Evolutionary conservation across 2,888 invertebrate genomes (phyloP).

Genomic region (Trissonchulus sp.): DNA sequence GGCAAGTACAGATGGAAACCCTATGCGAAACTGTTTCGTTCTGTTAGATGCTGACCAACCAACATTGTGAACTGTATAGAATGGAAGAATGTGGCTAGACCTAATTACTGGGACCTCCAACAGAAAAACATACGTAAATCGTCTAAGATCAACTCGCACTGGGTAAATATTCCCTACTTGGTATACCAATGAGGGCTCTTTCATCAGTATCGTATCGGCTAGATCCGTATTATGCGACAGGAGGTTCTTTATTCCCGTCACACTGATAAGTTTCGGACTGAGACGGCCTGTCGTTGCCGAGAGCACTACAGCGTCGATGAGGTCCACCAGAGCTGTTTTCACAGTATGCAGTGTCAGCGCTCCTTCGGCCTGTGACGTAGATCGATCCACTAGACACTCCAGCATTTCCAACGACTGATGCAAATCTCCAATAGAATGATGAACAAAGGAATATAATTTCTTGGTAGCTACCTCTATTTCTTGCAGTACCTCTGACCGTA

Average conservation of each 20-base stretch:
- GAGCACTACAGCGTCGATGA: background rate
- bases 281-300: background rate
- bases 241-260: background rate
- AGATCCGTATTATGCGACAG: background rate
- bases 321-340: background rate
- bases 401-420: background rate
- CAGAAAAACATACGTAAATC: background rate
- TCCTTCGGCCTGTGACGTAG: background rate
- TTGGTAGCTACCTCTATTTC: background rate
- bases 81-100: background rate
- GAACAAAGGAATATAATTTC: background rate
- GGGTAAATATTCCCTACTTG: background rate
- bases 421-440: background rate
- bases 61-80: background rate
- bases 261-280: background rate
- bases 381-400: background rate
- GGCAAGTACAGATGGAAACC: too few species aligned
- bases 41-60: background rate
- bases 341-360: background rate
- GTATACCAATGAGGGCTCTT: background rate
- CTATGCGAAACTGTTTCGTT: too few species aligned
- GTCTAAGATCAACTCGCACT: background rate
- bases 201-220: background rate
- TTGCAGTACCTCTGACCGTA: background rate
- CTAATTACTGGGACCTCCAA: background rate